A percentile compares a stretch with the other conserved stretches of the same genome.
phyloP scores from a whole-genome alignment of 2,888 invertebrate genomes.

The Cantharis flavilabris region DNA sequence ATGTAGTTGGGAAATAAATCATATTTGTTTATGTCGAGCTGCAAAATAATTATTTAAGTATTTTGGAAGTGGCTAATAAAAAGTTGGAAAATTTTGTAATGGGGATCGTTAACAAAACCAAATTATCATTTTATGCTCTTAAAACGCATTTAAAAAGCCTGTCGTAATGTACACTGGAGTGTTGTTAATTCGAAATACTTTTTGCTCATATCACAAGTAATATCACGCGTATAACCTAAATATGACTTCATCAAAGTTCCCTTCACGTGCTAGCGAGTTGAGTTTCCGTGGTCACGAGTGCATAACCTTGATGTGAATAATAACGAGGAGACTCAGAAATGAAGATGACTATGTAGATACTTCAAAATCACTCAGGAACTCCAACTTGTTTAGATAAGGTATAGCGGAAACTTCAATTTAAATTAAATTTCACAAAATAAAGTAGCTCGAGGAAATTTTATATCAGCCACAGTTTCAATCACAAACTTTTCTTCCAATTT shows the following conservation, averaged over 20 bases:
- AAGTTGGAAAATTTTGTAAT: neutral
- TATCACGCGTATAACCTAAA: constrained; percentile 33
- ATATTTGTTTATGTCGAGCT: constrained; percentile 4
- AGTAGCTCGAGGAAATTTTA: neutral
- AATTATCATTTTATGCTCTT: neutral
- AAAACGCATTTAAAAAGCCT: neutral
- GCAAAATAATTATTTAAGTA: neutral
- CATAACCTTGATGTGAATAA: constrained; percentile 43
- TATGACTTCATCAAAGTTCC: constrained; percentile 39
- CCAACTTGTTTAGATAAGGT: constrained; percentile 16
- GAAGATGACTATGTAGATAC: constrained; percentile 30
- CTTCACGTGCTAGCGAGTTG: constrained; percentile 36
- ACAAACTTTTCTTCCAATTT: neutral
- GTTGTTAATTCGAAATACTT: constrained; percentile 16
- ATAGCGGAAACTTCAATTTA: constrained; percentile 5
- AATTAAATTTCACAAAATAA: constrained; percentile 11
- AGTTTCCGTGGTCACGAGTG: constrained; percentile 39
- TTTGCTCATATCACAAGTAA: constrained; percentile 27
- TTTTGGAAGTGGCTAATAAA: neutral
- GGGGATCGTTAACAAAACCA: neutral
- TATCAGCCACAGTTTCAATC: constrained; percentile 1
- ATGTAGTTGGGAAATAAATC: constrained; percentile 9
- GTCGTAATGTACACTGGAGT: constrained; percentile 1
- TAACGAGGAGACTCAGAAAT: constrained; percentile 38
- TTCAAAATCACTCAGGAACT: constrained; percentile 25